phyloP scores from a whole-genome alignment of 2,797 vertebrate genomes.

The Sarcoramphus papa region DNA sequence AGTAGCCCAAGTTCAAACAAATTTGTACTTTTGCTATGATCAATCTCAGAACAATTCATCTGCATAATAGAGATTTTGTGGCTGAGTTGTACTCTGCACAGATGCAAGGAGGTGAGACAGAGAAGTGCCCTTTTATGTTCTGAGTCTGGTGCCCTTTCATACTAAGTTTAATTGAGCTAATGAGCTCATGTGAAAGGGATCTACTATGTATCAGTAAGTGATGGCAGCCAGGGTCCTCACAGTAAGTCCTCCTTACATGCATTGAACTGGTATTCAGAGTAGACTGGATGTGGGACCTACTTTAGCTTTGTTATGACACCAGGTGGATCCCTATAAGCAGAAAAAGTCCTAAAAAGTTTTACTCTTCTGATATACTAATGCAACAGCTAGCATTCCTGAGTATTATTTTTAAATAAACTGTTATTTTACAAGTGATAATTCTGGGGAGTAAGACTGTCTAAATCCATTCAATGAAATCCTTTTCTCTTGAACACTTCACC shows the following conservation, averaged over 20 bases:
- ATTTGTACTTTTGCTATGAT: background rate
- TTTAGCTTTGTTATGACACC: background rate
- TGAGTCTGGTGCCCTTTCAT: background rate
- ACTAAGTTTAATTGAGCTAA: background rate
- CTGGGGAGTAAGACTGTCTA: background rate
- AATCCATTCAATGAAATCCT: accelerated
- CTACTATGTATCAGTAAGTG: background rate
- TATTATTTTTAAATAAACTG: background rate
- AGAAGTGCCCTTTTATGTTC: background rate
- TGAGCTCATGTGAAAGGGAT: background rate
- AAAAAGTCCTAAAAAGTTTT: background rate
- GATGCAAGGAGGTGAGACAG: background rate
- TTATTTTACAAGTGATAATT: background rate
- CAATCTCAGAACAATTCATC: background rate
- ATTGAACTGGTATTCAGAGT: background rate
- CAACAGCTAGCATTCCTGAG: background rate
- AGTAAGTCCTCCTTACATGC: accelerated
- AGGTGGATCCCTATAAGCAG: background rate
- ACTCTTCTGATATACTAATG: background rate
- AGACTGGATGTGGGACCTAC: background rate
- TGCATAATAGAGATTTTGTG: background rate
- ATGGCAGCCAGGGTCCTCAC: background rate
- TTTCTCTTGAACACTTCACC: background rate
- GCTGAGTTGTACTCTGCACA: background rate
- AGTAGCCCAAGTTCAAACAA: background rate